Conservation (phyloP, 2,113 vertebrate species). For the Smithornis capensis region DNA sequence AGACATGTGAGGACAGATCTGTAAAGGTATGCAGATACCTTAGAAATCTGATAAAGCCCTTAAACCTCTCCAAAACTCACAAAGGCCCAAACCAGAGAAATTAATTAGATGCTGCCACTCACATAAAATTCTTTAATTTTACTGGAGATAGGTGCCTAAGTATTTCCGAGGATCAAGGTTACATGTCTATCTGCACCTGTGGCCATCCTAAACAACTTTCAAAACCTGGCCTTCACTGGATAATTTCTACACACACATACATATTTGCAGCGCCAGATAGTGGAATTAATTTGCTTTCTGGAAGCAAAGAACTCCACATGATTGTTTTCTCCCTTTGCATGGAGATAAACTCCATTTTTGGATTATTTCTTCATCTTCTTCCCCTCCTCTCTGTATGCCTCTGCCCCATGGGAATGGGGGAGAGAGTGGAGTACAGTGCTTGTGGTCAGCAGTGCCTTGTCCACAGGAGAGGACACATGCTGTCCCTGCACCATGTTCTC, state of each 20-base stretch:
- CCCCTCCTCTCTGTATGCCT: not conserved
- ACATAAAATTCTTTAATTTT: not conserved
- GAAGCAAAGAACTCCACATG: not conserved
- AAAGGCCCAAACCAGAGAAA: not conserved
- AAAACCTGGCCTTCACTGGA: not conserved
- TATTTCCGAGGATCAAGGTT: not conserved
- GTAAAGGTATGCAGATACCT: not conserved
- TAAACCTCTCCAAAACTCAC: not conserved
- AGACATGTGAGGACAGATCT: not conserved
- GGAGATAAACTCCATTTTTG: not conserved
- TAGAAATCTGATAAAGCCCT: not conserved
- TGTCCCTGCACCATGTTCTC: not conserved
- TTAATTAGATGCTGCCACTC: not conserved
- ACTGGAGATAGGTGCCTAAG: not conserved
- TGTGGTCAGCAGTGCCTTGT: not conserved
- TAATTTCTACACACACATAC: not conserved
- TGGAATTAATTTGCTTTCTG: slow-evolving; percentile 1
- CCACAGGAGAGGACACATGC: rapidly evolving
- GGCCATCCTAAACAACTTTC: not conserved
- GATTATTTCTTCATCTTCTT: not conserved
- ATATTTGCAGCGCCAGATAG: not conserved
- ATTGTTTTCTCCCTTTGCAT: not conserved
- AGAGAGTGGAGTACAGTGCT: rapidly evolving
- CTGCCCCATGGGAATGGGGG: rapidly evolving
- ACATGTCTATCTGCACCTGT: not conserved